Conservation (phyloP, 2,888 invertebrate species). For the Andrena bucephala region DNA sequence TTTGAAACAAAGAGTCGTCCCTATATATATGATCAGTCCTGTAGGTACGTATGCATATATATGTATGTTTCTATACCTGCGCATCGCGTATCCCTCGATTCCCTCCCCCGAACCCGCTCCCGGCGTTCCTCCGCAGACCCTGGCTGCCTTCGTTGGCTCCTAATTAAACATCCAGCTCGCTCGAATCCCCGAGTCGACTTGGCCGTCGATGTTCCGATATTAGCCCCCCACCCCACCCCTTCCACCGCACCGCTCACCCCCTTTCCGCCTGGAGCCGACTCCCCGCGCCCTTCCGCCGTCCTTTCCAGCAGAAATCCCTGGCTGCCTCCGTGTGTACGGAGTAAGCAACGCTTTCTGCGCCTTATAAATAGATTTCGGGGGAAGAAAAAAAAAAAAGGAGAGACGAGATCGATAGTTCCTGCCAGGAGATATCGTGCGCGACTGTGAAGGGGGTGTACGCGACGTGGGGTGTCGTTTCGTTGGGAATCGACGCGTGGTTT, state of each 20-base stretch:
- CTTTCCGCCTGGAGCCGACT: constrained; percentile 18
- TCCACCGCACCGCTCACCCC: constrained; percentile 43
- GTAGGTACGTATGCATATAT: constrained; percentile 25
- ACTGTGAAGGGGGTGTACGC: constrained; percentile 18
- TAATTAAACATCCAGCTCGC: constrained; percentile 84
- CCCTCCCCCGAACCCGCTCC: constrained; percentile 42
- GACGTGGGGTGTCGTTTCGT: constrained; percentile 9
- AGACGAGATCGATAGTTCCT: constrained; percentile 63
- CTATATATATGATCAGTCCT: constrained; percentile 5
- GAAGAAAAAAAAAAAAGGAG: constrained; percentile 38
- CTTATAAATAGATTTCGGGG: constrained; percentile 73
- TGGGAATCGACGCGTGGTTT: constrained; percentile 17
- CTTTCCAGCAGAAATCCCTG: constrained; percentile 56
- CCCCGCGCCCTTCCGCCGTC: constrained; percentile 37
- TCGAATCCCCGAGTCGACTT: constrained; percentile 81
- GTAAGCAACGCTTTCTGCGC: constrained; percentile 64
- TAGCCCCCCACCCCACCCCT: constrained; percentile 74
- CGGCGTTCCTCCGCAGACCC: constrained; percentile 63
- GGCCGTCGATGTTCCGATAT: constrained; percentile 84
- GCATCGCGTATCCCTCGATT: constrained; percentile 62
- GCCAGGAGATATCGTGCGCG: constrained; percentile 61
- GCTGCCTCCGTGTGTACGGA: constrained; percentile 59
- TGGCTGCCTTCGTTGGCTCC: constrained; percentile 80
- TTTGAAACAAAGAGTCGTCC: constrained; percentile 23
- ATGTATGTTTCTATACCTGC: constrained; percentile 70